Percentiles rank a stretch among this genome's conserved stretches.
These are phyloP conservation scores for Danio kyathit DNA, from an alignment of 2,797 vertebrate species.

Conservation along the genomic window DNA sequence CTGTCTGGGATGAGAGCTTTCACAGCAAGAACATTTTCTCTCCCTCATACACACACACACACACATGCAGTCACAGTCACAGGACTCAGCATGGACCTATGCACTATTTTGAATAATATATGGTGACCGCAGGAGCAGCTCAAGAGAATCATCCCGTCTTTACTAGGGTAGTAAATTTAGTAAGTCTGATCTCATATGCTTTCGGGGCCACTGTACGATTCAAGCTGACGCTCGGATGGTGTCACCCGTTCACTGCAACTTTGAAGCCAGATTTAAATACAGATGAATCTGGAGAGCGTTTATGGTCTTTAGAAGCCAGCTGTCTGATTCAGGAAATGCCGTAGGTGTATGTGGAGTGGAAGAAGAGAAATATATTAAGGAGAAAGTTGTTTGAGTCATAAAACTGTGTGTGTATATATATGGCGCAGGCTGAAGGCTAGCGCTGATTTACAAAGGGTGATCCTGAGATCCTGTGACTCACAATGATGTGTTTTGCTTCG, in stretches of 20 bases:
- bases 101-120: conserved; percentile 57
- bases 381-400: conserved; percentile 34
- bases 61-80: background rate
- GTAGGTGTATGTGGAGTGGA: conserved; percentile 15
- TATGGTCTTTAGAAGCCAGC: background rate
- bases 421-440: conserved; percentile 10
- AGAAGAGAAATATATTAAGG: background rate
- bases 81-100: conserved; percentile 46
- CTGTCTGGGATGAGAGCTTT: conserved; percentile 49
- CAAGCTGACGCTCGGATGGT: background rate
- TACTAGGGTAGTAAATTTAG: conserved; percentile 27
- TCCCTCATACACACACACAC: conserved; percentile 31
- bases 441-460: conserved; percentile 2
- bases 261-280: background rate
- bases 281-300: conserved; percentile 1
- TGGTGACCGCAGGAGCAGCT: conserved; percentile 40
- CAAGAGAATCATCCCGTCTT: conserved; percentile 46
- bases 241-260: conserved; percentile 1
- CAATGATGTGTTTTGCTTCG: background rate
- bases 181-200: conserved; percentile 49
- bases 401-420: background rate
- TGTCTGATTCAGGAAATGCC: conserved; percentile 7
- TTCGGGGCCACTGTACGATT: conserved; percentile 8
- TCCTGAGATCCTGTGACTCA: conserved; percentile 1
- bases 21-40: conserved; percentile 61